A percentile compares a stretch with the other conserved stretches of the same genome.
These are phyloP conservation scores for Sphaerodactylus townsendi DNA, from an alignment of 2,113 vertebrate species.

Conservation along the genomic window DNA sequence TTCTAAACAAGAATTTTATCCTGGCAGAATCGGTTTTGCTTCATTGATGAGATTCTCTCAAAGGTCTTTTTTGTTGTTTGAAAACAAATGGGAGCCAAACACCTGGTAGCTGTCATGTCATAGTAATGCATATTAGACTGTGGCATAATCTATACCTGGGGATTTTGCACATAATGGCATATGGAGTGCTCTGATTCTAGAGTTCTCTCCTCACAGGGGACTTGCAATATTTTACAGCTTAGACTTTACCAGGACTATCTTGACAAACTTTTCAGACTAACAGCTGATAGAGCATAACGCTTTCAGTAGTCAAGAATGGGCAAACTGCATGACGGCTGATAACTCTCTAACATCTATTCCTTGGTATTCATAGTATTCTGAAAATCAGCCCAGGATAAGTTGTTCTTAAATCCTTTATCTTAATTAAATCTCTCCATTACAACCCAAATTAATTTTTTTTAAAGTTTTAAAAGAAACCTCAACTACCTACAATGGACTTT, in stretches of 20 bases:
- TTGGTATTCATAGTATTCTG: neutral
- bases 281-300: neutral
- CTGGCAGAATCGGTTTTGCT: constrained; percentile 68
- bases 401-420: neutral
- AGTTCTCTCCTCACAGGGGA: constrained; percentile 8
- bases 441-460: neutral
- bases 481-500: neutral
- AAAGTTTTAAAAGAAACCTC: neutral
- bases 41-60: constrained; percentile 60
- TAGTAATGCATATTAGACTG: constrained; percentile 44
- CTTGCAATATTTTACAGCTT: neutral
- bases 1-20: constrained; percentile 51
- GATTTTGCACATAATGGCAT: constrained; percentile 42
- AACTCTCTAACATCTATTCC: neutral
- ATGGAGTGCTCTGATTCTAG: constrained; percentile 28
- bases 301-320: neutral
- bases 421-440: neutral
- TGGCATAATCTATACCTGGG: constrained; percentile 30
- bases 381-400: neutral
- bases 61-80: constrained; percentile 17
- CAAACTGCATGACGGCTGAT: rapidly evolving
- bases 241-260: constrained; percentile 7
- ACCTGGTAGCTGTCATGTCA: constrained; percentile 63
- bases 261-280: neutral
- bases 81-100: constrained; percentile 60